These are phyloP conservation scores for Autographa pulchrina DNA, from an alignment of 2,888 invertebrate species.

Conservation along the genomic window DNA sequence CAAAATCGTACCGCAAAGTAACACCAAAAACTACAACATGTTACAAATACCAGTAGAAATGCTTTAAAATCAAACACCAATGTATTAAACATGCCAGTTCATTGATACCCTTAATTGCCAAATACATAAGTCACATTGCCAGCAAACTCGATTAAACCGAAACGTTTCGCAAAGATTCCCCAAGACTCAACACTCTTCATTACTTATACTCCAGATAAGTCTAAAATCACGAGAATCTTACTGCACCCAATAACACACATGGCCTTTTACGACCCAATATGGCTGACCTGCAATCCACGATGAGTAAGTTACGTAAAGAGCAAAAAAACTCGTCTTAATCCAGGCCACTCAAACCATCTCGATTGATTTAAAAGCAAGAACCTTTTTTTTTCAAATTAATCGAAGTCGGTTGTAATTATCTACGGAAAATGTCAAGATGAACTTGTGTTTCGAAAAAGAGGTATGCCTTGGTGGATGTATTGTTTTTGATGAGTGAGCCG, in stretches of 20 bases:
- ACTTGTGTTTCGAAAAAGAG: constrained; percentile 63
- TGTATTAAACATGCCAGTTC: neutral
- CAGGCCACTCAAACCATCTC: constrained; percentile 53
- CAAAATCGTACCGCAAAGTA: no score
- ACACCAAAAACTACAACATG: no score
- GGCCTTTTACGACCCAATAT: constrained; percentile 35
- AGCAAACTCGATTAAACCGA: neutral
- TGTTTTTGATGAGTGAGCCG: constrained; percentile 42
- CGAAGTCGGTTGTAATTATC: constrained; percentile 59
- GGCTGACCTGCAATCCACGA: constrained; percentile 38
- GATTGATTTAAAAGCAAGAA: constrained; percentile 56
- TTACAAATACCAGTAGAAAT: neutral
- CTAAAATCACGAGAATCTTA: constrained; percentile 43
- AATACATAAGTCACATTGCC: no score
- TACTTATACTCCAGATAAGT: constrained; percentile 20
- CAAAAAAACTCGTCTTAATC: constrained; percentile 64
- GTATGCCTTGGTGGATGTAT: constrained; percentile 52
- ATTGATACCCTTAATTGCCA: neutral
- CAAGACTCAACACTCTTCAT: constrained; percentile 14
- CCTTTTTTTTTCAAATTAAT: constrained; percentile 61
- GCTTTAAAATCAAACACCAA: neutral
- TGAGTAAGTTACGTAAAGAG: constrained; percentile 59
- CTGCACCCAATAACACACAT: constrained; percentile 35
- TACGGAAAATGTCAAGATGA: constrained; percentile 71
- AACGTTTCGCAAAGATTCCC: neutral